phyloP scores from a whole-genome alignment of 2,888 invertebrate species.

The Heterodera filipjevi region DNA sequence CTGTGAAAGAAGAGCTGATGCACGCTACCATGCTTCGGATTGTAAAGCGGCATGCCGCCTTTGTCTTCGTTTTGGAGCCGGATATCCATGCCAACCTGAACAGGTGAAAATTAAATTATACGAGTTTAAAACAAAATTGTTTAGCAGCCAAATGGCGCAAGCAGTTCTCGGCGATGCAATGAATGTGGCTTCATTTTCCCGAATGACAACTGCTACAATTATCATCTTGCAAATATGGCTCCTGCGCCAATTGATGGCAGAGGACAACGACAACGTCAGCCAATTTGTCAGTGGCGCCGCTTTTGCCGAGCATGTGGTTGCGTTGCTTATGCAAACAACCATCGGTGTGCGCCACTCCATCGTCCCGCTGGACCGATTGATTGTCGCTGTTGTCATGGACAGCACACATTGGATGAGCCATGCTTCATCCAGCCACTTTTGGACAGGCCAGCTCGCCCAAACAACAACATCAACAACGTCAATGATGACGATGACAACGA shows the following conservation, averaged over 20 bases:
- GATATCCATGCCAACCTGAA: slow-evolving; percentile 14
- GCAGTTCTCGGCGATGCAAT: neutral
- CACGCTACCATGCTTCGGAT: neutral
- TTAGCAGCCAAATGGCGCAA: too few species aligned
- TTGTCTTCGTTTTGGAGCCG: neutral
- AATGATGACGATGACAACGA: too few species aligned
- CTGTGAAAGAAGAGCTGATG: neutral
- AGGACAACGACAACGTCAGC: neutral
- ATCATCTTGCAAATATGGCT: slow-evolving; percentile 9
- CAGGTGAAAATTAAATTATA: neutral
- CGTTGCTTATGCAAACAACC: neutral
- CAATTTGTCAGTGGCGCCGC: slow-evolving; percentile 11
- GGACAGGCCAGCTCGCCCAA: too few species aligned
- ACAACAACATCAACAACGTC: too few species aligned
- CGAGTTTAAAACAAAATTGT: too few species aligned
- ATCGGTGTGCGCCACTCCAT: neutral
- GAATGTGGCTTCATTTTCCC: slow-evolving; percentile 16
- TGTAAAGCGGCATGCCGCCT: slow-evolving; percentile 4
- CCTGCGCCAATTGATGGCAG: neutral
- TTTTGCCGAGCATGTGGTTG: neutral
- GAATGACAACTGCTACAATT: neutral
- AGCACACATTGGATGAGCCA: neutral
- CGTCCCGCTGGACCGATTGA: neutral
- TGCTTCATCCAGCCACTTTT: neutral
- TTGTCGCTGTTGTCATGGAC: neutral